Percentiles rank a stretch among this genome's conserved stretches.
These are phyloP conservation scores for Chlamydotis undulata DNA, from an alignment of 2,113 vertebrate genomes.

Conservation along the genomic window DNA sequence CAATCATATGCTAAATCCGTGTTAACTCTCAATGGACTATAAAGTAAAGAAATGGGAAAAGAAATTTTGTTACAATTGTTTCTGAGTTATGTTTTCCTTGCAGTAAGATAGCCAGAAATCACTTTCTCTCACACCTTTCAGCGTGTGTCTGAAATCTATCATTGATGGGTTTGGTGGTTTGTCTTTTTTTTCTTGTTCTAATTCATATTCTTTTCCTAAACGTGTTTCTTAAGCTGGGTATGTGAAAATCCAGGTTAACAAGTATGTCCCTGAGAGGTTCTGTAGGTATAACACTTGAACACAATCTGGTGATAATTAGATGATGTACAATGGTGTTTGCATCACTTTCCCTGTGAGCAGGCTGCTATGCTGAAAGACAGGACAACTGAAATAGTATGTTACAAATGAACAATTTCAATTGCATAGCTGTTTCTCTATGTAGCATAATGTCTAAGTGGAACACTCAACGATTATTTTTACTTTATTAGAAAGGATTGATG, in stretches of 20 bases:
- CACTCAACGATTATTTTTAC: not conserved
- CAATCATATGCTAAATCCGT: not conserved
- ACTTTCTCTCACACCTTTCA: not conserved
- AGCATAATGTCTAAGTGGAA: not conserved
- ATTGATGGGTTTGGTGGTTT: not conserved
- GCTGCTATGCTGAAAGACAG: not conserved
- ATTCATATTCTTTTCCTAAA: not conserved
- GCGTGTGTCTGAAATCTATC: not conserved
- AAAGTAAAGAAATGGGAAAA: not conserved
- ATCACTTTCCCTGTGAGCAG: not conserved
- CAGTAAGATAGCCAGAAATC: not conserved
- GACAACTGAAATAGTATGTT: not conserved
- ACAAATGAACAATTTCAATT: not conserved
- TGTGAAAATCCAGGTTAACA: not conserved
- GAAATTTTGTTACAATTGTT: not conserved
- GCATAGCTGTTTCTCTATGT: not conserved
- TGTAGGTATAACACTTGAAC: not conserved
- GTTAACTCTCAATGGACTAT: not conserved
- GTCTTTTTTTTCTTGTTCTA: not conserved
- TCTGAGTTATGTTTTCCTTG: not conserved
- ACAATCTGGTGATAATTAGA: not conserved
- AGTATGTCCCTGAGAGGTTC: not conserved
- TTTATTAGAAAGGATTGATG: not conserved
- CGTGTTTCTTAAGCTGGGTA: not conserved
- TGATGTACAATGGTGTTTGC: not conserved